phyloP scores from a whole-genome alignment of 2,113 vertebrate genomes.

The Todiramphus saurophagus region DNA sequence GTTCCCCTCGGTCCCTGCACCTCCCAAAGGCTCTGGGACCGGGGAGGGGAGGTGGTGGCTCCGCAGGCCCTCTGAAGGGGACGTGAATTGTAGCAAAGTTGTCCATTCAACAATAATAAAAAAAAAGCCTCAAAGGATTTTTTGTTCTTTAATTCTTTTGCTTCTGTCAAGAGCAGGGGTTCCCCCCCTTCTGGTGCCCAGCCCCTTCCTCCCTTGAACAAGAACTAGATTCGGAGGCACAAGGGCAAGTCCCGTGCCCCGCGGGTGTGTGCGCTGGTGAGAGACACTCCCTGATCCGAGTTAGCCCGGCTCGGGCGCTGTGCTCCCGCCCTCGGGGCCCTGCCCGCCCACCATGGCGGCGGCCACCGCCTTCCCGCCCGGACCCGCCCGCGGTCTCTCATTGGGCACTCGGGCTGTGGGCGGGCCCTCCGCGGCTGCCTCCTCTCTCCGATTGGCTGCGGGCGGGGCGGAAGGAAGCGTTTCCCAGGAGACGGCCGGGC shows the following conservation, averaged over 20 bases:
- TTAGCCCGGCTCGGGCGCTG: neutral
- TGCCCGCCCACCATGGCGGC: neutral
- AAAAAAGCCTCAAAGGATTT: neutral
- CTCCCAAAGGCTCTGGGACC: accelerated
- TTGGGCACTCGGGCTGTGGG: neutral
- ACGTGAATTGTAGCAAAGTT: neutral
- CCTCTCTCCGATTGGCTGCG: neutral
- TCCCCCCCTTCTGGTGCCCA: accelerated
- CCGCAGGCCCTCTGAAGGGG: neutral
- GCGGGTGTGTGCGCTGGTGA: accelerated
- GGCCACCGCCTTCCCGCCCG: neutral
- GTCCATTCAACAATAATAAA: neutral
- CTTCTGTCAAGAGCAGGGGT: accelerated
- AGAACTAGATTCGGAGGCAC: neutral
- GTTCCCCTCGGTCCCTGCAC: accelerated
- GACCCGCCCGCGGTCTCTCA: neutral
- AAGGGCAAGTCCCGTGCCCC: neutral
- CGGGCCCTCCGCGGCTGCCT: accelerated
- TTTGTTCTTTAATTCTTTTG: neutral
- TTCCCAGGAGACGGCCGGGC: conserved; percentile 14
- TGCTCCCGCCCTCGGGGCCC: neutral
- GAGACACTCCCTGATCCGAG: too few species aligned
- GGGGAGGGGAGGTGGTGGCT: accelerated
- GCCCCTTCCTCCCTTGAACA: accelerated
- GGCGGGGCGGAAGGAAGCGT: conserved; percentile 11